A percentile compares a stretch with the other conserved stretches of the same genome.
Evolutionary conservation across 2,797 vertebrate genomes (phyloP).

Genomic region (Aplochiton taeniatus): DNA sequence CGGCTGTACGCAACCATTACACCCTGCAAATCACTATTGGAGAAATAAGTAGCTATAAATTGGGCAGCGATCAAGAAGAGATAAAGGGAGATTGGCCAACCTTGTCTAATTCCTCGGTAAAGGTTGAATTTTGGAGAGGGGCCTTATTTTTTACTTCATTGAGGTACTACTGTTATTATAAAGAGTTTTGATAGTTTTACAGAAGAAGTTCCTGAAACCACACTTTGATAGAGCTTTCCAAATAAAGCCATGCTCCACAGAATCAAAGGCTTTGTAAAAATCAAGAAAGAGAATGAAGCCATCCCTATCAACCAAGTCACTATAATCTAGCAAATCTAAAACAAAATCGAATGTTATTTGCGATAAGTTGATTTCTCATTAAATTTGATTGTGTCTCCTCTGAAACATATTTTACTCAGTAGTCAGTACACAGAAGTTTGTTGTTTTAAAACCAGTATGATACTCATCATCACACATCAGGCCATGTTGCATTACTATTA

Average conservation of each 20-base stretch:
- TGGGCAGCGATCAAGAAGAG: constrained; percentile 15
- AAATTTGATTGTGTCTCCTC: too few relatives aligned
- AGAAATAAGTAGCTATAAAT: neutral
- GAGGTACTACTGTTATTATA: constrained; percentile 10
- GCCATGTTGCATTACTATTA: too few relatives aligned
- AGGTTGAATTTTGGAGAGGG: constrained; percentile 9
- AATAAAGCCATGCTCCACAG: constrained; percentile 9
- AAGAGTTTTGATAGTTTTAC: neutral
- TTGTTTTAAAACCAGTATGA: too few relatives aligned
- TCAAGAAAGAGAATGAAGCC: too few relatives aligned
- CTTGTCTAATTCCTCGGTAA: constrained; percentile 13
- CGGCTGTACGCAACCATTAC: constrained; percentile 5
- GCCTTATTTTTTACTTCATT: constrained; percentile 15
- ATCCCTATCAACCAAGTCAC: too few relatives aligned
- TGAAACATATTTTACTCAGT: too few relatives aligned
- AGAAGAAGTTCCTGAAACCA: constrained; percentile 9
- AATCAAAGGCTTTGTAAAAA: too few relatives aligned
- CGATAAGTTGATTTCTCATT: too few relatives aligned
- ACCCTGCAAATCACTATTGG: constrained; percentile 6
- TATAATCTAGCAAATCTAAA: too few relatives aligned
- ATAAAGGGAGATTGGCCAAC: constrained; percentile 12
- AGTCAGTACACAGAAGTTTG: too few relatives aligned
- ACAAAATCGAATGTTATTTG: too few relatives aligned
- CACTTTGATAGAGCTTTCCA: constrained; percentile 3
- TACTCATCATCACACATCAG: too few relatives aligned